Base-by-base conservation (phyloP, 2,113 vertebrate species). In the Xenus cinereus region DNA sequence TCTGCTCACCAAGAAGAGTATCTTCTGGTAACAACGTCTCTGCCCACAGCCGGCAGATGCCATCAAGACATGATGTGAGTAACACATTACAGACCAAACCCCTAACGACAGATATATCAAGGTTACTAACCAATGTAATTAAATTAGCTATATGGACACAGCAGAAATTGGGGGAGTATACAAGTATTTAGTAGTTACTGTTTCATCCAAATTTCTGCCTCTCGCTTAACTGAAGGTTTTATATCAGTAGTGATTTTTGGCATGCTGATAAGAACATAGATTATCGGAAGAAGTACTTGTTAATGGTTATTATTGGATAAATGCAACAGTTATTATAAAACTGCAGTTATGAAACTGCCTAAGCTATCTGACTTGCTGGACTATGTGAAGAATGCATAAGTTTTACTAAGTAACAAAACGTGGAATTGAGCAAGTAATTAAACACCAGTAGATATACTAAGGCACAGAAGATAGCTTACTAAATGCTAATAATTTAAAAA, bases 21-120 rank as follows among this genome's bases (percentile, higher is more conserved):
- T 99, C 99, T 96, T 99, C 99, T 4, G 99, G 99, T 57, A 99
- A 94, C 82, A 99, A 84, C 0, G 99, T 99, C 97, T 99, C 99
- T 28, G 99, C 99, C 99, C 99, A 99, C 60, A 99, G 96, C 51
- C 99, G 98, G 96, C 99, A 99, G 96, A 99, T 98, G 33, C 99
- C 99, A 77, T 99, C 99, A 62, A 99, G 98, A 87, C 99, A 99
- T 13, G 99, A 99, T 4, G 99, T 99, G 95, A 99, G 97, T 87
- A 99, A 87, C 89, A 99, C 99, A 48, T 99, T 99, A 98, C 99
- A 99, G 79, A 99, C 99, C 24, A 99, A 99, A 27, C 99, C 99
- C 98, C 99, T 99, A 90, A 88, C 10, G 59, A 91, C 4, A 97
- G 73, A 97, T 21, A 96, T 20, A 97, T 27, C 39, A 66, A 19